These are phyloP conservation scores for Aldrovandia affinis DNA, from an alignment of 2,797 vertebrate species.

Conservation along the genomic window DNA sequence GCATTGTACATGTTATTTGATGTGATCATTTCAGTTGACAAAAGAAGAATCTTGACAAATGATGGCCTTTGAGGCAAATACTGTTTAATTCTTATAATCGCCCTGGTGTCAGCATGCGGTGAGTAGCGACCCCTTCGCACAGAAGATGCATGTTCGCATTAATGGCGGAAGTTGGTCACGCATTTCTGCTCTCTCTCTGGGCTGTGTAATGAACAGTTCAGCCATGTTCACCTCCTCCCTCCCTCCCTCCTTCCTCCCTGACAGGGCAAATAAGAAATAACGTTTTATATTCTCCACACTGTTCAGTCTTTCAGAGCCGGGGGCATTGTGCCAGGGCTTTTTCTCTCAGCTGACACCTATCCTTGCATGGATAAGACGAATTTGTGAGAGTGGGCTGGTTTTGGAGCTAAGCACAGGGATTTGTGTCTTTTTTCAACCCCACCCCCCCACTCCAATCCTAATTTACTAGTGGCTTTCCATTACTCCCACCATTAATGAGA, in stretches of 20 bases:
- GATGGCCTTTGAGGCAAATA: neutral
- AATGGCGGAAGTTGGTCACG: neutral
- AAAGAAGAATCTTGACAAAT: neutral
- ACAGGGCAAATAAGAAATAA: constrained; percentile 1
- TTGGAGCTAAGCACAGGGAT: neutral
- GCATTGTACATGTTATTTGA: neutral
- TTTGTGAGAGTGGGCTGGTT: neutral
- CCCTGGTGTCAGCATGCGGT: neutral
- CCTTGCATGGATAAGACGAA: neutral
- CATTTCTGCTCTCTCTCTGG: neutral
- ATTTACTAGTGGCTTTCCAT: neutral
- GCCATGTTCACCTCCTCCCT: neutral
- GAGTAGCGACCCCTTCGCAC: neutral
- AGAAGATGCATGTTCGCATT: neutral
- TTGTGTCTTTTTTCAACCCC: neutral
- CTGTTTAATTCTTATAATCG: neutral
- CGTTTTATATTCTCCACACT: neutral
- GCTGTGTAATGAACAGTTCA: neutral
- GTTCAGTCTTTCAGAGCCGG: neutral
- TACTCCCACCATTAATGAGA: neutral
- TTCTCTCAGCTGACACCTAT: neutral
- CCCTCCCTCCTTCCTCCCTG: neutral
- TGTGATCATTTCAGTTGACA: neutral
- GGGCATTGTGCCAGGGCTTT: neutral
- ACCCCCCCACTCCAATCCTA: neutral